Conservation (phyloP, 1,140 invertebrate genomes). For the Drosophila ogumai region DNA sequence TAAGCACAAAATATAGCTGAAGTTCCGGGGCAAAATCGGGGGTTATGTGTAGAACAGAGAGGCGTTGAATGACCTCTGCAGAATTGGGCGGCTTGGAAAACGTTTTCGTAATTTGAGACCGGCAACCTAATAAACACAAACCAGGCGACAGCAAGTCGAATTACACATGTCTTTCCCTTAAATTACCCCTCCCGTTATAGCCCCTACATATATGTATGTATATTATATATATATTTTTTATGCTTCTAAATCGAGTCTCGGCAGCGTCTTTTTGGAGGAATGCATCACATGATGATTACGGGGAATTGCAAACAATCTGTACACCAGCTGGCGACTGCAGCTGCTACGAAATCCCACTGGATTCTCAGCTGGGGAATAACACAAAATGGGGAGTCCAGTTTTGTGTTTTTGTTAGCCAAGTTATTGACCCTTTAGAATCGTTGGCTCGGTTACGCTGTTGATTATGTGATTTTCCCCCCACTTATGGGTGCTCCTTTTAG, state of each 20-base stretch:
- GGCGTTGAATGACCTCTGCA: constrained; percentile 69
- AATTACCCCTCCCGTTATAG: neutral
- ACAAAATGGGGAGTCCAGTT: neutral
- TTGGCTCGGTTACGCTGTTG: constrained; percentile 46
- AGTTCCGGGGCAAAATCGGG: constrained; percentile 23
- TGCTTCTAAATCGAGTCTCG: constrained; percentile 29
- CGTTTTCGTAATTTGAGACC: constrained; percentile 53
- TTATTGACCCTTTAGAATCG: constrained; percentile 73
- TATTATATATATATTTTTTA: constrained; percentile 1
- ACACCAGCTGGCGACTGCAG: constrained; percentile 42
- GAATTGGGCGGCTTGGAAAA: constrained; percentile 30
- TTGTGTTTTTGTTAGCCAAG: constrained; percentile 39
- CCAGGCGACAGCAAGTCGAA: constrained; percentile 47
- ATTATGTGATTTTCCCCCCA: constrained; percentile 24
- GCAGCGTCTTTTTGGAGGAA: constrained; percentile 30
- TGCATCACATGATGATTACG: constrained; percentile 33
- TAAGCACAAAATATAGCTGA: constrained; percentile 27
- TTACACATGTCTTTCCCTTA: constrained; percentile 37
- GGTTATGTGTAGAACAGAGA: constrained; percentile 12
- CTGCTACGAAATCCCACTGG: constrained; percentile 5
- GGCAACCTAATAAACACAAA: constrained; percentile 35
- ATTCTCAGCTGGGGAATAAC: constrained; percentile 13
- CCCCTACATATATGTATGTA: neutral
- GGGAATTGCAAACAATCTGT: constrained; percentile 28
- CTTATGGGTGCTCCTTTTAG: constrained; percentile 16